Evolutionary conservation across 2,888 invertebrate genomes (phyloP), one percentile per base, ranked within the genome.

Genomic region (Amiota mariae): DNA sequence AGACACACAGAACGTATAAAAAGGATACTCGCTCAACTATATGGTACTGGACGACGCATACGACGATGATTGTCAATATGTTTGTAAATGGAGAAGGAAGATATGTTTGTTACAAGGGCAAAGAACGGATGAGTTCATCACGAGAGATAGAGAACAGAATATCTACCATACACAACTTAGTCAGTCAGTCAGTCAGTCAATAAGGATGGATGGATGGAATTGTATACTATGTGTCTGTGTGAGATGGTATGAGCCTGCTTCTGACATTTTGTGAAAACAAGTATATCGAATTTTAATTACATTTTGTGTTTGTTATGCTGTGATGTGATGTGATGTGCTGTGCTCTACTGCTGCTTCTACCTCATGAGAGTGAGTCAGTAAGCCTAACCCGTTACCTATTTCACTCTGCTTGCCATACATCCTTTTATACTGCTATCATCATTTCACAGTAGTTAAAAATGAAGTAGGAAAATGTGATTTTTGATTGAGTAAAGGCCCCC

Each of bases 231-330:
- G 24, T 24, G 24, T 36, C 4, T 36, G 36, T 4, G 36, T 24
- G 24, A 24, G 36, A 36, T 20, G 59, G 59, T 59, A n/a, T 8
- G 20, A 18, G n/a, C 13, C 12, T 71, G 36, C 66, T 72, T 59
- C 24, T 80, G 76, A 77, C 77, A 77, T 85, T 82, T 78, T 82
- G 81, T 75, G 79, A 85, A 86, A 84, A 86, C 84, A 84, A 84
- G 86, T 84, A 86, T 84, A 84, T 84, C 85, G 84, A 86, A 85
- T 84, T 84, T 84, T 84, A 84, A 84, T 84, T 86, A 86, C 84
- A 84, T 86, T 86, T 84, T 79, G 84, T 78, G 72, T 76, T 77
- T 75, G 81, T 75, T 49, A 47, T 68, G 36, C 68, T 36, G 36
- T 36, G 6, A 2, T 36, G 0, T 36, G 6, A n/a, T n/a, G n/a